Evolutionary conservation across 2,113 vertebrate genomes (phyloP).

Genomic region (Marmota flaviventris): DNA sequence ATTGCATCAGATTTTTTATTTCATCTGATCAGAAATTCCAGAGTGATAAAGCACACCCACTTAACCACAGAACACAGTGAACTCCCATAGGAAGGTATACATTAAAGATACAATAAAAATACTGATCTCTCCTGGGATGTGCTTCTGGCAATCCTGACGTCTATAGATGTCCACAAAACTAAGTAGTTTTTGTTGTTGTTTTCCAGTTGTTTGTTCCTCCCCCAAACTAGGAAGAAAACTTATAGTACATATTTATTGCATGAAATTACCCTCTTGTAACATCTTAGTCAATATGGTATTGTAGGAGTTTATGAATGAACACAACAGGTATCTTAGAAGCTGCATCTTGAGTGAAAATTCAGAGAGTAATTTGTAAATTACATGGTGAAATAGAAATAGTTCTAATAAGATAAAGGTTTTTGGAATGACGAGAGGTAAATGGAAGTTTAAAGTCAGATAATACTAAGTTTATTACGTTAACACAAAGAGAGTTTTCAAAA

Average conservation of each 20-base stretch:
- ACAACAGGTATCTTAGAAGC: conserved; percentile 69
- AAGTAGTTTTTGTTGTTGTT: conserved; percentile 30
- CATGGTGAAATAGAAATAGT: background rate
- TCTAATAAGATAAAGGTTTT: background rate
- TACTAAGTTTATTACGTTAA: background rate
- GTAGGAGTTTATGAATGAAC: conserved; percentile 72
- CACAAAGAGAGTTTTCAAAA: conserved; percentile 49
- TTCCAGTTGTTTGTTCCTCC: conserved; percentile 37
- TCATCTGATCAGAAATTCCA: conserved; percentile 77
- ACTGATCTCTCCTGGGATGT: conserved; percentile 74
- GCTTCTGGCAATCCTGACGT: conserved; percentile 70
- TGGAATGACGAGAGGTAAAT: conserved; percentile 44
- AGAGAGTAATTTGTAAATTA: conserved; percentile 14
- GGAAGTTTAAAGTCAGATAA: conserved; percentile 53
- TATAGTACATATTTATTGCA: conserved; percentile 89
- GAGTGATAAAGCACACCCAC: conserved; percentile 68
- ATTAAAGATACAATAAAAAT: conserved; percentile 76
- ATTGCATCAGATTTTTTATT: conserved; percentile 84
- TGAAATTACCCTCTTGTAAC: conserved; percentile 84
- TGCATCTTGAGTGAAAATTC: conserved; percentile 61
- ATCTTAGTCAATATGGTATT: conserved; percentile 69
- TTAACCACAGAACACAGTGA: conserved; percentile 74
- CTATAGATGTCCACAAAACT: conserved; percentile 73
- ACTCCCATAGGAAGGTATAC: conserved; percentile 70
- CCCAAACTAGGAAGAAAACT: conserved; percentile 78